These are phyloP conservation scores for Pissodes strobi DNA, from an alignment of 1,140 invertebrate species.

Conservation along the genomic window DNA sequence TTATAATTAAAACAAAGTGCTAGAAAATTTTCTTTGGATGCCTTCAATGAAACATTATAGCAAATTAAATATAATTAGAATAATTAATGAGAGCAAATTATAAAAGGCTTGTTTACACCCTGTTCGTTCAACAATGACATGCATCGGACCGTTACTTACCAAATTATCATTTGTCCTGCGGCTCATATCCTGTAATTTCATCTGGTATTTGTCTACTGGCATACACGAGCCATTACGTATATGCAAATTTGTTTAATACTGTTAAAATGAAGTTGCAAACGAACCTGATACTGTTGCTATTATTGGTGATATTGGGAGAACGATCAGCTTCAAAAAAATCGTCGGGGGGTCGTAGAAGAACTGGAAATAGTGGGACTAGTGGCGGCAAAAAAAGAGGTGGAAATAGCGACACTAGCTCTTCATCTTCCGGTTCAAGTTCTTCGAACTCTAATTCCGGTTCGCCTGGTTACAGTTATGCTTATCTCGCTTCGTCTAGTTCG, in stretches of 20 bases:
- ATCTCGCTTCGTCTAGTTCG: too few species aligned
- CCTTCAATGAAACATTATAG: not conserved
- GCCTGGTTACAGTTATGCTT: too few species aligned
- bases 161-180: conserved; percentile 6
- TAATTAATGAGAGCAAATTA: not conserved
- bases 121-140: not conserved
- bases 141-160: conserved; percentile 5
- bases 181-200: conserved; percentile 12
- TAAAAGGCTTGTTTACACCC: not conserved
- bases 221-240: too few species aligned
- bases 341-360: too few species aligned
- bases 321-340: not conserved
- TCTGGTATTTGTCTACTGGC: not conserved
- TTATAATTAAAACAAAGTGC: not conserved
- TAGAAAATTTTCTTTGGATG: not conserved
- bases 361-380: not conserved
- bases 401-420: not conserved
- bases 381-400: not conserved
- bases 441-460: too few species aligned
- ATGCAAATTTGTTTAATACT: too few species aligned
- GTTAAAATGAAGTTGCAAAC: too few species aligned
- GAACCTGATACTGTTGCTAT: not conserved
- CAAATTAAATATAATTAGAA: not conserved
- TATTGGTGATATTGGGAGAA: not conserved
- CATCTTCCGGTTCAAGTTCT: too few species aligned